Percentiles rank a stretch among this genome's conserved stretches.
Evolutionary conservation across 2,888 invertebrate species (phyloP).

Genomic region (Acholoe squamosa): DNA sequence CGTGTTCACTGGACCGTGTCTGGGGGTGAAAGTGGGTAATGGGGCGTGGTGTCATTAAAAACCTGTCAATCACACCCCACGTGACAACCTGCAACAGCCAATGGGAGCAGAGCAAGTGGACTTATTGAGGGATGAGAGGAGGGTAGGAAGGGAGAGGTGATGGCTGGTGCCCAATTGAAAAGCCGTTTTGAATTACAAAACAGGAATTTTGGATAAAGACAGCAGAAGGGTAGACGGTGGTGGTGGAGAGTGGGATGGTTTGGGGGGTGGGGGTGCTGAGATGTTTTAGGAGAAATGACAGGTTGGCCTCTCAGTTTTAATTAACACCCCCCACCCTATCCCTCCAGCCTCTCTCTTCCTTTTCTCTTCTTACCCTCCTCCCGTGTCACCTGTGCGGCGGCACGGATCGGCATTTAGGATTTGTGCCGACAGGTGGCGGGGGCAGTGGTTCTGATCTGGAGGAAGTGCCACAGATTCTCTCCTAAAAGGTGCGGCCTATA

Average conservation of each 20-base stretch:
- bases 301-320: background rate
- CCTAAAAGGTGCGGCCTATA: too few species aligned
- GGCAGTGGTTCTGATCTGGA: background rate
- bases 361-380: background rate
- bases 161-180: too few species aligned
- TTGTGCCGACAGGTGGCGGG: background rate
- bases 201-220: too few species aligned
- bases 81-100: background rate
- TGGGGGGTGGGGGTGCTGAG: background rate
- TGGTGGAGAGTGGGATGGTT: background rate
- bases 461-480: too few species aligned
- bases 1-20: background rate
- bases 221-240: background rate
- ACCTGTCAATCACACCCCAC: conserved; percentile 9
- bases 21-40: background rate
- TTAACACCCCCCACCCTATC: conserved; percentile 15
- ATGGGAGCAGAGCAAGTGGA: background rate
- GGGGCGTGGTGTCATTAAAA: conserved; percentile 31
- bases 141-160: too few species aligned
- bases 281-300: background rate
- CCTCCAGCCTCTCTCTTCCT: too few species aligned
- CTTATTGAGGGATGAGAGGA: background rate
- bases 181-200: background rate
- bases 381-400: background rate
- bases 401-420: background rate